Base-by-base conservation (phyloP, 2,113 vertebrate species). In the Ophthalmolycus amberensis region DNA sequence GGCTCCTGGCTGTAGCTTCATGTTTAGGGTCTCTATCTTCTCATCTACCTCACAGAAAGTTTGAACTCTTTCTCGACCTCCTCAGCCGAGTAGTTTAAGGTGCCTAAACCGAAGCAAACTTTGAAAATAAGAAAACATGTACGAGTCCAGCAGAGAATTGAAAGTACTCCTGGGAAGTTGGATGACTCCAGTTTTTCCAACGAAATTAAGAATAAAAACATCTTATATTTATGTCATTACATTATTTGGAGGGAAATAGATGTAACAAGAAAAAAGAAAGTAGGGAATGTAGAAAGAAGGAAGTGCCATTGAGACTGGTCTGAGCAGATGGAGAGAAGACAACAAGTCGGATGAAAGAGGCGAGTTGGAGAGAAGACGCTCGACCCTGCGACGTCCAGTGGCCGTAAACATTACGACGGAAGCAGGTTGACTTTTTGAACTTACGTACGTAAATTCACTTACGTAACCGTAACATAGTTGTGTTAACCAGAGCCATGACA, bases 311-410 rank as follows among this genome's bases (percentile, higher is more conserved):
- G 14, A 48, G 64, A 64, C 32, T 18, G 54, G 42, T 72, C 14
- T 71, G 44, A 60, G 46, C 14, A 71, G 15, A 77, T 37, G 3
- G 50, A 44, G 64, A 38, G 50, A 69, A 22, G 42, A 75, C 27
- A 29, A 38, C 4, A 8, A 72, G n/a, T 32, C 54, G 46, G 80
- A 60, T 40, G 9, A 8, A 77, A 58, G 29, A 63, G 60, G 58
- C 1, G 29, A 50, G 38, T 58, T 60, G 25, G 29, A 76, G 44
- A 71, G 65, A 65, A 38, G 20, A 44, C 14, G 3, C 3, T 44
- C 5, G 32, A 34, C 32, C 29, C 29, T 29, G 29, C 29, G 29
- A 29, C 29, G 29, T 29, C 29, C 3, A 29, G 29, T 29, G 29
- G 29, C 32, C 32, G 32, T 5, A 34, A 34, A 34, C 32, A 50